phyloP scores from a whole-genome alignment of 2,888 invertebrate species.

The Glyphotaelius pellucidus region DNA sequence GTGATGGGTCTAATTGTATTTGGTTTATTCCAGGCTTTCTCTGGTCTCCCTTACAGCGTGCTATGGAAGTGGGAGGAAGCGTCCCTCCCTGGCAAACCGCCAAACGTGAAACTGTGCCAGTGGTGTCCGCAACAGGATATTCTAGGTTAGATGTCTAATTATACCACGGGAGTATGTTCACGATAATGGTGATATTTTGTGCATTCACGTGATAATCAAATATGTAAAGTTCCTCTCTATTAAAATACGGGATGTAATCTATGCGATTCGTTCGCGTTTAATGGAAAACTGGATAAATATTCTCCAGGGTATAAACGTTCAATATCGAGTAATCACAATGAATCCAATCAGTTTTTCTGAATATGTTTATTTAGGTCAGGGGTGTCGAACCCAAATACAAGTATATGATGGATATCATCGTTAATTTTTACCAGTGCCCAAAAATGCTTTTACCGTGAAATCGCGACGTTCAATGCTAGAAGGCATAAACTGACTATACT shows the following conservation, averaged over 20 bases:
- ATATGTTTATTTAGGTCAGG: no score
- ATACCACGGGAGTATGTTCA: not conserved
- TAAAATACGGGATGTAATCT: not conserved
- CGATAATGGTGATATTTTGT: slow-evolving; percentile 7
- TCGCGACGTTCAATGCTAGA: no score
- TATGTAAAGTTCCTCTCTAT: not conserved
- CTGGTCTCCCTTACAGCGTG: slow-evolving; percentile 68
- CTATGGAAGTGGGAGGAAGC: slow-evolving; percentile 70
- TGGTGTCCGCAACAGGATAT: slow-evolving; percentile 71
- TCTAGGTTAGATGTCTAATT: slow-evolving; percentile 67
- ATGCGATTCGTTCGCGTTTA: not conserved
- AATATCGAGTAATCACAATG: not conserved
- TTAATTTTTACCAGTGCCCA: no score
- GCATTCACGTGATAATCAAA: slow-evolving; percentile 12
- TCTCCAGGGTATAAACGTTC: not conserved
- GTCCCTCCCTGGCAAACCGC: slow-evolving; percentile 65
- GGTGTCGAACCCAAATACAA: no score
- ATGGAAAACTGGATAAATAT: not conserved
- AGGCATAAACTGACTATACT: no score
- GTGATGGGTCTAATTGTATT: not conserved
- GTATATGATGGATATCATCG: no score
- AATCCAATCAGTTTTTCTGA: not conserved
- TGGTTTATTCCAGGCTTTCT: slow-evolving; percentile 66
- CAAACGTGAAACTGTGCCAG: slow-evolving; percentile 67
- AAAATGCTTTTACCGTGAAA: no score